Conservation (phyloP, 2,888 invertebrate species). For the Carpatolechia fugitivella region DNA sequence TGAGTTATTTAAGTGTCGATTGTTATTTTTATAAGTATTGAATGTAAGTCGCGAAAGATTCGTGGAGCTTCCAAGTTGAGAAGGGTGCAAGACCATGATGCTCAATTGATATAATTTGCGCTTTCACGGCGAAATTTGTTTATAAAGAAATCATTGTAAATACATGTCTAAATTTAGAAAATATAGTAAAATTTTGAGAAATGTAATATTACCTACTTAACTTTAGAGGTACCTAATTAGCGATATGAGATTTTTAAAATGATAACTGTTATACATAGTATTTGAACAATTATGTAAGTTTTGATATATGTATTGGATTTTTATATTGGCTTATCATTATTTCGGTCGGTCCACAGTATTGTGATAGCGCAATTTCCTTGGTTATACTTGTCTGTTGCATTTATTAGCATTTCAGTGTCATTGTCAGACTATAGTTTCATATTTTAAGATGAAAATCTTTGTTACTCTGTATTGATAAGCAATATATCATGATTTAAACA, state of each 20-base stretch:
- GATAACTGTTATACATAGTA: conserved; percentile 54
- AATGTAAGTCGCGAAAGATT: conserved; percentile 39
- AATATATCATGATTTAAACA: conserved; percentile 75
- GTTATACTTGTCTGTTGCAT: conserved; percentile 70
- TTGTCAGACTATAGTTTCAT: conserved; percentile 62
- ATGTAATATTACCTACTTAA: conserved; percentile 57
- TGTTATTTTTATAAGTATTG: conserved; percentile 55
- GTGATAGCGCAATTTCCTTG: conserved; percentile 74
- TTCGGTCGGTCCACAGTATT: conserved; percentile 44
- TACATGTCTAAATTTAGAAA: conserved; percentile 69
- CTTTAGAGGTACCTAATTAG: conserved; percentile 71
- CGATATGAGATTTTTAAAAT: conserved; percentile 70
- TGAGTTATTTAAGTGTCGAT: conserved; percentile 73
- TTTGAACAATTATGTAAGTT: conserved; percentile 66
- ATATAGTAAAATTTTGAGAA: conserved; percentile 62
- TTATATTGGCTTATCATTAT: conserved; percentile 69
- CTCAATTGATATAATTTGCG: conserved; percentile 72
- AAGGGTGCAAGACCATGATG: conserved; percentile 56
- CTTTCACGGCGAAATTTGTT: conserved; percentile 71
- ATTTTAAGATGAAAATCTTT: conserved; percentile 67
- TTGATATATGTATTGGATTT: conserved; percentile 62
- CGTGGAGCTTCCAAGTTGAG: conserved; percentile 51
- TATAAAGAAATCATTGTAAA: conserved; percentile 61
- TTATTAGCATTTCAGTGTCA: conserved; percentile 75
- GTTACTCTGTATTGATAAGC: conserved; percentile 77